phyloP scores from a whole-genome alignment of 2,113 vertebrate species.

The Pseudonaja textilis region DNA sequence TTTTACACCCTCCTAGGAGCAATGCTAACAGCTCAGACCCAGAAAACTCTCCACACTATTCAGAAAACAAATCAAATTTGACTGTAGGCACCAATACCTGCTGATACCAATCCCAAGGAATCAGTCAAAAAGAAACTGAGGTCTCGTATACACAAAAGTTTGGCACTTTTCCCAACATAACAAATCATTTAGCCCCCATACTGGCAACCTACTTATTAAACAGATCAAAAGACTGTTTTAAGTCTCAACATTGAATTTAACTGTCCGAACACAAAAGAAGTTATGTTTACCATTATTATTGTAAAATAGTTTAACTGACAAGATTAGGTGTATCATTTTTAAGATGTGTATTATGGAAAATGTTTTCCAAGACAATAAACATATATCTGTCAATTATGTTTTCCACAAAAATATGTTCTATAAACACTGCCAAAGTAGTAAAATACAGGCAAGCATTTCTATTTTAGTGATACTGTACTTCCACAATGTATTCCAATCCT shows the following conservation, averaged over 20 bases:
- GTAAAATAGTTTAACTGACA: conserved; percentile 21
- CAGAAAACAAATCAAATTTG: conserved; percentile 33
- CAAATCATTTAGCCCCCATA: conserved; percentile 12
- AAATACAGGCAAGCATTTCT: neutral
- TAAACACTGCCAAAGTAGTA: neutral
- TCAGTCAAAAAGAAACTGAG: conserved; percentile 28
- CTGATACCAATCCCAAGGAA: conserved; percentile 38
- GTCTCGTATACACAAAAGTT: conserved; percentile 9
- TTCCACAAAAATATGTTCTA: neutral
- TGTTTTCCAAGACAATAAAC: neutral
- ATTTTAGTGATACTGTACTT: neutral
- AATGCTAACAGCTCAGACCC: conserved; percentile 29
- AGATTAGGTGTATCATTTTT: neutral
- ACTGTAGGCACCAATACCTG: conserved; percentile 31
- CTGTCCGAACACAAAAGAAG: neutral
- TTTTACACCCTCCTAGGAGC: conserved; percentile 30
- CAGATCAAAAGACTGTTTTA: conserved; percentile 21
- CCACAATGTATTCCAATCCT: neutral
- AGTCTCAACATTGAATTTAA: neutral
- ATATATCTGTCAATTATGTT: neutral
- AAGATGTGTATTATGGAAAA: neutral
- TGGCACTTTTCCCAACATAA: conserved; percentile 21
- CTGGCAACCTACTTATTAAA: conserved; percentile 9
- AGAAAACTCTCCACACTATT: conserved; percentile 25
- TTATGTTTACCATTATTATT: neutral